Base-by-base conservation (phyloP, 1,140 invertebrate genomes). In the Lerema accius region DNA sequence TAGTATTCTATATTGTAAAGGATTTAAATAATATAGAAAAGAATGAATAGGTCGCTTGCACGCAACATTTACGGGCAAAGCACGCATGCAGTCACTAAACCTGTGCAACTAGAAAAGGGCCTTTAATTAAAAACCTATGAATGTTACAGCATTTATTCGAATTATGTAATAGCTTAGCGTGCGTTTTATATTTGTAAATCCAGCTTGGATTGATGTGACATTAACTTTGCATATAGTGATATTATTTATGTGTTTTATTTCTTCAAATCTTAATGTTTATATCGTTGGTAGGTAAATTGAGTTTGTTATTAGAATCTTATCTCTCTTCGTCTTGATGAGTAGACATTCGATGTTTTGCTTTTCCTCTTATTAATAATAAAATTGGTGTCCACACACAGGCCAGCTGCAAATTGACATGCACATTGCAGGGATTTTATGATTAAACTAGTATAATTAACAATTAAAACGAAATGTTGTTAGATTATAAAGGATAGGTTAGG, bases 311-410 rank as follows among this genome's bases (percentile, higher is more conserved):
- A 51, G 63, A 58, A 60, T 46, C 58, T 50, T 65, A 58, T 55
- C 58, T 71, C 35, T 61, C 46, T 40, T 50, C 56, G 32, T 53
- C 51, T 67, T 19, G 64, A 67, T 17, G 49, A 62, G 69, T 71
- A 71, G 65, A 67, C 45, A 63, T 45, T 71, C 39, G 60, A 43
- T 71, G 69, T 71, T 68, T 62, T 64, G 63, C 58, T 68, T 64
- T 46, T 40, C 42, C 46, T 65, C 28, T 43, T 68, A 53, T 42
- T 67, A 51, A 67, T 56, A 46, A n/a, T n/a, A 23, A 3, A 5
- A 48, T 59, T 35, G 43, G 35, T 59, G 56, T 48, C 35, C 17
- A 59, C 17, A 48, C 43, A 48, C 28, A 59, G 43, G 37, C 32
- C n/a, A 59, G 17, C 13, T 48, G 14, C 43, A 56, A 56, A 64